These are phyloP conservation scores for Sminthopsis crassicaudata DNA, from an alignment of 2,113 vertebrate genomes.

Conservation along the genomic window DNA sequence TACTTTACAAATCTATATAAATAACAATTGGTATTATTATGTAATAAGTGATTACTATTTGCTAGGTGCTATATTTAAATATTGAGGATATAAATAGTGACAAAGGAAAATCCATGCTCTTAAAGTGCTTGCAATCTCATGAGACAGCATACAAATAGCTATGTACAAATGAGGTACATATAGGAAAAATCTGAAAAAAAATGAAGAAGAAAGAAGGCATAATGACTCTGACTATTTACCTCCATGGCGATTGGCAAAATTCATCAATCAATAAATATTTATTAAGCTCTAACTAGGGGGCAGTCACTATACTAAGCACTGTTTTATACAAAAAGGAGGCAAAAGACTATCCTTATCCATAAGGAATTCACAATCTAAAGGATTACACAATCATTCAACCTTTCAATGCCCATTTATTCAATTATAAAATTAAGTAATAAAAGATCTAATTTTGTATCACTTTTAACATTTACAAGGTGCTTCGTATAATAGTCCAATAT, in stretches of 20 bases:
- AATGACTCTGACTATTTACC: rapidly evolving
- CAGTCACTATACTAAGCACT: too few relatives aligned
- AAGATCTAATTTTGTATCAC: too few relatives aligned
- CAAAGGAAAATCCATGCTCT: background rate
- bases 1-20: background rate
- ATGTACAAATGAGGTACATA: background rate
- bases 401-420: too few relatives aligned
- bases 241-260: background rate
- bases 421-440: too few relatives aligned
- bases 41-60: background rate
- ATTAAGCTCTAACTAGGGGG: too few relatives aligned
- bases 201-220: background rate
- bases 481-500: background rate
- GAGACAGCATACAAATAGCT: background rate
- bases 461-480: too few relatives aligned
- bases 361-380: too few relatives aligned
- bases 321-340: too few relatives aligned
- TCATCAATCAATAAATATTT: too few relatives aligned
- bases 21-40: background rate
- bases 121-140: background rate
- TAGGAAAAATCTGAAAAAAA: background rate
- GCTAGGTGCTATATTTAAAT: background rate
- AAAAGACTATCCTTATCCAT: too few relatives aligned
- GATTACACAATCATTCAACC: too few relatives aligned
- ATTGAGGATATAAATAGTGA: background rate